phyloP scores from a whole-genome alignment of 2,113 vertebrate species.

The cattle (Bos taurus) region DNA sequence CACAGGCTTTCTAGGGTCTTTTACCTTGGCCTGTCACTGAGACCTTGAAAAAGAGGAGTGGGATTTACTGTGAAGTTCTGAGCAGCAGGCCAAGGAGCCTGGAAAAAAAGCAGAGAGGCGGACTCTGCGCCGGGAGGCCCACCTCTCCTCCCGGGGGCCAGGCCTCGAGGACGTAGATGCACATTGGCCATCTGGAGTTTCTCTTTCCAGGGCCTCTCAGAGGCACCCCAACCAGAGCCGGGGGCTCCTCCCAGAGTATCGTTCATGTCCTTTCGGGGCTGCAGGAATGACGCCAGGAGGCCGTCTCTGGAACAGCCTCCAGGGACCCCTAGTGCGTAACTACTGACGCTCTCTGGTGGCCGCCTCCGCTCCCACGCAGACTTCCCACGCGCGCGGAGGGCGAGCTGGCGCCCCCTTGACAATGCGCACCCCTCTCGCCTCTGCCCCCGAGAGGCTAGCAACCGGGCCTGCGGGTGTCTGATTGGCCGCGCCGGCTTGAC shows the following conservation, averaged over 20 bases:
- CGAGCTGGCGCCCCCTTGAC: neutral
- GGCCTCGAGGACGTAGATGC: neutral
- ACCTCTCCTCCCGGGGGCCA: neutral
- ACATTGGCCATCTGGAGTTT: neutral
- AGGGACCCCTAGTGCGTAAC: neutral
- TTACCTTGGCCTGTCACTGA: neutral
- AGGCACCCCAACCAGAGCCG: neutral
- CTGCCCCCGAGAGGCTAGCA: constrained; percentile 67
- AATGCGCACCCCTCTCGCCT: constrained; percentile 41
- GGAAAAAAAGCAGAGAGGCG: neutral
- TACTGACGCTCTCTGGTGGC: constrained; percentile 34
- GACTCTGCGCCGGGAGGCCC: neutral
- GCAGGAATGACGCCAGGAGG: neutral
- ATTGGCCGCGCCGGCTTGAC: constrained; percentile 64
- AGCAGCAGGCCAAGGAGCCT: neutral
- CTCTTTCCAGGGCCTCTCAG: neutral
- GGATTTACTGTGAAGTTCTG: neutral
- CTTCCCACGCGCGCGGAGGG: neutral
- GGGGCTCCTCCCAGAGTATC: neutral
- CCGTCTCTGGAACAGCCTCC: neutral
- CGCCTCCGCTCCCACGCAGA: neutral
- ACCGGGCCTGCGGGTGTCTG: constrained; percentile 53
- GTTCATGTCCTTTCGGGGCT: neutral
- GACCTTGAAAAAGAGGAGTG: neutral
- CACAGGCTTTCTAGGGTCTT: neutral